Evolutionary conservation across 2,797 vertebrate species (phyloP).

Genomic region (Pseudochromis fuscus): DNA sequence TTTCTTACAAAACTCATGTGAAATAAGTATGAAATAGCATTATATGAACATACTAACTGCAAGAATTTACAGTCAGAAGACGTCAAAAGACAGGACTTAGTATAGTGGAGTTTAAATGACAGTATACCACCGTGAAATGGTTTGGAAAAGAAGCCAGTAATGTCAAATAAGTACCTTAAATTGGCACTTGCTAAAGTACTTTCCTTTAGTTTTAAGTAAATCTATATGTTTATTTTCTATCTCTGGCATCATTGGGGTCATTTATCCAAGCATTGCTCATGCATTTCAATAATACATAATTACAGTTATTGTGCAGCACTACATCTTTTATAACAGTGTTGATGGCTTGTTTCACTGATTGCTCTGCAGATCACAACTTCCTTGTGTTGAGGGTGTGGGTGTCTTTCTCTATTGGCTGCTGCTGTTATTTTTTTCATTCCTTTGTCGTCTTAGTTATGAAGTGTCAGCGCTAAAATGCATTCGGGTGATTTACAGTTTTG

Average conservation of each 20-base stretch:
- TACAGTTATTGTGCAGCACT: neutral
- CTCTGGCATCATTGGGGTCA: neutral
- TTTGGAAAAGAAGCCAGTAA: neutral
- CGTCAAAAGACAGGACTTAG: no score
- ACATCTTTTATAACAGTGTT: neutral
- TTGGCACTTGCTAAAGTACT: no score
- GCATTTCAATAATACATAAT: neutral
- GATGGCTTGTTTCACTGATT: neutral
- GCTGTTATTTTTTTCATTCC: conserved; percentile 1
- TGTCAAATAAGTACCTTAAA: no score
- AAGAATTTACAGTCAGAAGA: no score
- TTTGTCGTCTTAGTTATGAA: conserved; percentile 10
- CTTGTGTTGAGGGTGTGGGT: neutral
- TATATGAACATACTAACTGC: no score
- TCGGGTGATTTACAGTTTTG: conserved; percentile 12
- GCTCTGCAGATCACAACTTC: conserved; percentile 19
- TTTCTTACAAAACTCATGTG: neutral
- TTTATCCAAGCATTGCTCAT: neutral
- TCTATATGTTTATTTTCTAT: no score
- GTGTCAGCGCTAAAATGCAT: conserved; percentile 12
- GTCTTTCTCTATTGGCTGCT: conserved; percentile 42
- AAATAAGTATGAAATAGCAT: neutral
- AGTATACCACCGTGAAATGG: neutral
- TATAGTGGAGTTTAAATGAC: no score
- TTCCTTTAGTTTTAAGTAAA: no score